Evolutionary conservation across 1,140 invertebrate genomes (phyloP).

Genomic region (Drosophila rufa): DNA sequence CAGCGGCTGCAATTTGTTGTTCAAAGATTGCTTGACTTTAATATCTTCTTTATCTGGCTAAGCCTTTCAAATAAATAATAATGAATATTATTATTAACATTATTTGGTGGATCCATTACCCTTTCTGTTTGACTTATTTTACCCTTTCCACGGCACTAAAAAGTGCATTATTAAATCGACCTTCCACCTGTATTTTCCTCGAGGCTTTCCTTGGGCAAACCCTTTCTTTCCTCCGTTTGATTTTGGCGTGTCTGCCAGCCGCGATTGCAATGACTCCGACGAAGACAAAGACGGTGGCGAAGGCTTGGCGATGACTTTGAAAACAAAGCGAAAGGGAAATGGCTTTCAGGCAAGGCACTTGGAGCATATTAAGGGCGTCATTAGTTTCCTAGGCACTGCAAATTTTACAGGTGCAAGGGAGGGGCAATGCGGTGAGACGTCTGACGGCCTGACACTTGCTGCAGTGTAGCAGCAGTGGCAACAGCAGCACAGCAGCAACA

Average conservation of each 20-base stretch:
- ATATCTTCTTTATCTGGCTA: background rate
- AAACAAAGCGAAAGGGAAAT: conserved; percentile 76
- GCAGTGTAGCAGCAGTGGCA: conserved; percentile 59
- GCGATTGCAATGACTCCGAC: conserved; percentile 38
- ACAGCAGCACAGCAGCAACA: background rate
- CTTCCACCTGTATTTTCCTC: conserved; percentile 3
- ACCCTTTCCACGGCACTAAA: background rate
- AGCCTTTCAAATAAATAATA: background rate
- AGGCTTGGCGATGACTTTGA: conserved; percentile 68
- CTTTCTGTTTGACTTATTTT: background rate
- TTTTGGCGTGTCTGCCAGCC: conserved; percentile 72
- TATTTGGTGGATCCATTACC: background rate
- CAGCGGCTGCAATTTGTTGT: background rate
- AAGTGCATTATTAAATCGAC: conserved; percentile 22
- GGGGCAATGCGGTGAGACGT: background rate
- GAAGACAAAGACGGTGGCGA: conserved; percentile 18
- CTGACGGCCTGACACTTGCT: conserved; percentile 72
- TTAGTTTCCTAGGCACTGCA: conserved; percentile 74
- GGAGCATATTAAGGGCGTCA: conserved; percentile 82
- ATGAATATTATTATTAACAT: background rate
- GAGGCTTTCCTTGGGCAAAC: conserved; percentile 33
- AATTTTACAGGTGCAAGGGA: conserved; percentile 64
- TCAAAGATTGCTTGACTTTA: background rate
- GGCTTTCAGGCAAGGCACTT: conserved; percentile 73
- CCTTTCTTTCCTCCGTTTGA: conserved; percentile 66